A percentile compares a stretch with the other conserved stretches of the same genome.
phyloP scores from a whole-genome alignment of 2,888 invertebrate species.

The Capitulum mitella region DNA sequence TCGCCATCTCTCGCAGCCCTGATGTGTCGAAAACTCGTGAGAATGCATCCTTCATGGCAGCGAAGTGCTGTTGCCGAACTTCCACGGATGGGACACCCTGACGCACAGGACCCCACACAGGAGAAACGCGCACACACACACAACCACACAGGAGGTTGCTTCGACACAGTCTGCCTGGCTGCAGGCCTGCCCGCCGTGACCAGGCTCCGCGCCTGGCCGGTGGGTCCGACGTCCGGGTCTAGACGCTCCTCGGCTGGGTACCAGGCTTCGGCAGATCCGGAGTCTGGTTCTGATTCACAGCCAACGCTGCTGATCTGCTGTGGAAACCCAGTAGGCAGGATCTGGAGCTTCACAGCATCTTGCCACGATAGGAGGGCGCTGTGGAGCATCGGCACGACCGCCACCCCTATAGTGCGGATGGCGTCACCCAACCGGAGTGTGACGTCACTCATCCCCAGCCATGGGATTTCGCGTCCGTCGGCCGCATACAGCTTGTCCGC shows the following conservation, averaged over 20 bases:
- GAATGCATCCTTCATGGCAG: background rate
- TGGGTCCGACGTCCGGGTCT: too few relatives aligned
- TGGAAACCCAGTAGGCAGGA: too few relatives aligned
- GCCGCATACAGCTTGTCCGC: background rate
- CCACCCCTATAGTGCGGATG: background rate
- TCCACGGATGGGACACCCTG: background rate
- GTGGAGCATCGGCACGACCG: too few relatives aligned
- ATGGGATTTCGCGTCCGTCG: background rate
- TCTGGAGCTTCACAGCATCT: background rate
- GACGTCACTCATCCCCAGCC: background rate
- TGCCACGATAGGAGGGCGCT: background rate
- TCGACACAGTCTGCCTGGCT: background rate
- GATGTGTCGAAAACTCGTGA: background rate
- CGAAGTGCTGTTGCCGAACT: background rate
- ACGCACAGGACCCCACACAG: too few relatives aligned
- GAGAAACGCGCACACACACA: too few relatives aligned
- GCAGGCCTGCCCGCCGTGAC: background rate
- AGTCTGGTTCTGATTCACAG: background rate
- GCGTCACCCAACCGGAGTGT: background rate
- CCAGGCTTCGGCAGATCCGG: background rate
- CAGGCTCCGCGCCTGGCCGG: background rate
- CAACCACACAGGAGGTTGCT: background rate
- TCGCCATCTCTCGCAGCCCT: background rate
- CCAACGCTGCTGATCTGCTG: too few relatives aligned
- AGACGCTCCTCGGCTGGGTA: too few relatives aligned